Conservation (phyloP, 2,888 invertebrate genomes). For the Plemyria rubiginata region DNA sequence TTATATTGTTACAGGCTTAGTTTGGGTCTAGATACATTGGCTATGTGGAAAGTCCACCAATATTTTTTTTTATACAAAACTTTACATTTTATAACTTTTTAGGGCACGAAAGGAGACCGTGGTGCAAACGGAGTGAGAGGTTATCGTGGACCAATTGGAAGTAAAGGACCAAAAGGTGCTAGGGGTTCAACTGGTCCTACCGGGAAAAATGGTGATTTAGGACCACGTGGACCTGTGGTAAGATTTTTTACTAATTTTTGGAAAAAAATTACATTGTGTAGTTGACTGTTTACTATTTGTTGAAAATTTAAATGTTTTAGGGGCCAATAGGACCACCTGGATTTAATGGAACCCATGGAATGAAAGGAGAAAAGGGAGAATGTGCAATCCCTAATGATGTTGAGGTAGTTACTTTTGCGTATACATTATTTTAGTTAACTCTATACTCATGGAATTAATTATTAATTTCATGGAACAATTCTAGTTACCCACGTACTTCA, state of each 20-base stretch:
- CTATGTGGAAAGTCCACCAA: background rate
- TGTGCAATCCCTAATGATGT: slow-evolving; percentile 52
- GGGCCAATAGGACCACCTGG: slow-evolving; percentile 49
- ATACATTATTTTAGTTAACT: too few species aligned
- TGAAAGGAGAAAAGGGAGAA: slow-evolving; percentile 69
- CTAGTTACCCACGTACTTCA: too few species aligned
- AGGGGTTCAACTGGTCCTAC: slow-evolving; percentile 41
- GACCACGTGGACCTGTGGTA: slow-evolving; percentile 44
- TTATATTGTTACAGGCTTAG: too few species aligned
- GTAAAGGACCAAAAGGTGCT: slow-evolving; percentile 48
- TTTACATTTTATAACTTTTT: slow-evolving; percentile 17
- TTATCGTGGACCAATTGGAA: slow-evolving; percentile 79
- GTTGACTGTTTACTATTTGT: too few species aligned
- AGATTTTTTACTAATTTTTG: slow-evolving; percentile 7
- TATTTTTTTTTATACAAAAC: background rate
- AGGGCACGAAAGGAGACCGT: slow-evolving; percentile 51
- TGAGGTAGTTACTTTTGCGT: slow-evolving; percentile 12
- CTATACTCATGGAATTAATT: too few species aligned
- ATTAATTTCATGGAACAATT: too few species aligned
- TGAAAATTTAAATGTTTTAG: slow-evolving; percentile 33
- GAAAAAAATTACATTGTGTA: background rate
- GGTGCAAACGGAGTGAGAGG: slow-evolving; percentile 45
- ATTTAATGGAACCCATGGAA: slow-evolving; percentile 49
- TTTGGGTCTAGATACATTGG: too few species aligned
- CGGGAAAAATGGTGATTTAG: slow-evolving; percentile 40